Base-by-base conservation (phyloP, 2,113 vertebrate species). In the Hiodon tergisus region DNA sequence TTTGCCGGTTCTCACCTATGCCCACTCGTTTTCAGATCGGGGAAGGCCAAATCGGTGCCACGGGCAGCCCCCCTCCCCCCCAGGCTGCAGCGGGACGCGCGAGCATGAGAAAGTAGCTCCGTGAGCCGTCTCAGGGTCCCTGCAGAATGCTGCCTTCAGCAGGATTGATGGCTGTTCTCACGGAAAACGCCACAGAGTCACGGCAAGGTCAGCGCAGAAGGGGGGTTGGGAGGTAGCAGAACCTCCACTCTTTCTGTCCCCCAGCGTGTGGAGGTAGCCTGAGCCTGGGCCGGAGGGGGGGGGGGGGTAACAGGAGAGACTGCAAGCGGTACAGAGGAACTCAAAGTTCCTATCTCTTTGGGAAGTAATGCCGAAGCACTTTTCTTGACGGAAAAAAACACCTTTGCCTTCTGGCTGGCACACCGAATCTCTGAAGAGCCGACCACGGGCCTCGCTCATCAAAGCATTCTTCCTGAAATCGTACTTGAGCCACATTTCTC, bases 381-480 rank as follows among this genome's bases (percentile, higher is more conserved):
- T 74, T 63, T 52, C 55, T 31, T 71, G 63, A 59, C 31, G 63
- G 71, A 66, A 68, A 68, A 31, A 68, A 73, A 62, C 16, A 69
- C 7, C 65, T 69, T 31, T 65, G 58, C 55, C 65, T 55, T 65
- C 16, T 4, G 10, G 67, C 31, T 71, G 51, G 58, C 57, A 58
- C 69, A 76, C 69, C 55, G 60, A 76, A 73, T 73, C 74, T 78
- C 13, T 48, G 31, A 31, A 46, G 48, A 47, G 62, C 67, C 70
- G 78, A 76, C 78, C 74, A 72, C 78, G 68, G 51, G 69, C 74
- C 66, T 77, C 68, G 51, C 59, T 76, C 69, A 78, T 85, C 75
- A 81, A 83, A 81, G 73, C 78, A 84, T 78, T 80, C 75, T 73
- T 79, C 76, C 66, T 52, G 50, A 84, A 73, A 65, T 63, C 67